phyloP scores from a whole-genome alignment of 2,113 vertebrate species.

The Crotalus horridus region DNA sequence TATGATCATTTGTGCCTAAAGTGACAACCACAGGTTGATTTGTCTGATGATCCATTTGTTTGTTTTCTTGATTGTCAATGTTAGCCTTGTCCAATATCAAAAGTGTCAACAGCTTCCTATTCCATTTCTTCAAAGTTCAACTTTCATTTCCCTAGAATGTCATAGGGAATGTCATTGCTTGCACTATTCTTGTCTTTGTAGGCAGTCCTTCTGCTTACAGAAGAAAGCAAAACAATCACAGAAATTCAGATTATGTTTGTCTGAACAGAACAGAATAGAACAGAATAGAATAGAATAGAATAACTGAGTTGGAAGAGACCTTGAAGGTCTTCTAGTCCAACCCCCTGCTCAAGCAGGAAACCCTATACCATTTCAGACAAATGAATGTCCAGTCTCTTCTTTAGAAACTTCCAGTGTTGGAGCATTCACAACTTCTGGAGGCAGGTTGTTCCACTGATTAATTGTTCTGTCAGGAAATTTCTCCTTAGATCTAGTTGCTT shows the following conservation, averaged over 20 bases:
- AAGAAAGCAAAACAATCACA: neutral
- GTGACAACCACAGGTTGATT: neutral
- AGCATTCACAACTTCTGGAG: no score
- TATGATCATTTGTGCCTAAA: neutral
- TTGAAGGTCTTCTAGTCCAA: no score
- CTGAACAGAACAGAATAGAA: neutral
- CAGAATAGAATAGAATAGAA: no score
- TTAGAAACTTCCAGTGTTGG: no score
- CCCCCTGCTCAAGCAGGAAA: no score
- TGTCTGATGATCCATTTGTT: neutral
- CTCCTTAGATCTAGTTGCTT: no score
- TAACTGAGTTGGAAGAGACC: no score
- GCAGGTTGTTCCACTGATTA: no score
- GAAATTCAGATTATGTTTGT: neutral
- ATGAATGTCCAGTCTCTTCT: no score
- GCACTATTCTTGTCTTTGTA: neutral
- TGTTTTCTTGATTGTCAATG: neutral
- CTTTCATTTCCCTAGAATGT: neutral
- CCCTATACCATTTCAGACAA: no score
- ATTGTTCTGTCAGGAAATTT: no score
- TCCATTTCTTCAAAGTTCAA: neutral
- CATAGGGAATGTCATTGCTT: neutral
- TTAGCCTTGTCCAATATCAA: neutral
- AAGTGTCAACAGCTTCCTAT: neutral
- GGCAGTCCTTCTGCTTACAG: neutral